A percentile compares a stretch with the other conserved stretches of the same genome.
These are phyloP conservation scores for Osmerus eperlanus DNA, from an alignment of 2,113 vertebrate genomes.

Conservation along the genomic window DNA sequence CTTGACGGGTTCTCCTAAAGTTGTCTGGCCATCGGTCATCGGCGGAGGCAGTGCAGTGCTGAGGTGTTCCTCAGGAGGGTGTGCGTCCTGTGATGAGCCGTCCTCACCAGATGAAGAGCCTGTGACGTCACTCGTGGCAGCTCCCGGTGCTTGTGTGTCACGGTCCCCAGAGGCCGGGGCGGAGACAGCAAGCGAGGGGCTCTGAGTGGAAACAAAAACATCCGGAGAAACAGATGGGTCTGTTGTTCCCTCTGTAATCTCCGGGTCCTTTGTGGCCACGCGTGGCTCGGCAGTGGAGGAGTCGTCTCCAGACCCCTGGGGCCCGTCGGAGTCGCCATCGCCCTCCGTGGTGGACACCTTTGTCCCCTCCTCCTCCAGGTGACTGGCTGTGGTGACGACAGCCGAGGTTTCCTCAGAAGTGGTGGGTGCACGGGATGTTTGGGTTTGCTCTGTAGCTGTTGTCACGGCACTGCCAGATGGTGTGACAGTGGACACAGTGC, in stretches of 20 bases:
- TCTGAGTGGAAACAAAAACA: constrained; percentile 31
- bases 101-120: constrained; percentile 28
- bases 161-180: constrained; percentile 34
- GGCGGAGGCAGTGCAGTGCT: constrained; percentile 25
- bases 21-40: constrained; percentile 19
- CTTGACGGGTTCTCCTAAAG: constrained; percentile 16
- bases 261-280: constrained; percentile 24
- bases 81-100: constrained; percentile 12
- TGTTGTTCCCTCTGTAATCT: constrained; percentile 28
- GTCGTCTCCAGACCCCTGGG: constrained; percentile 27
- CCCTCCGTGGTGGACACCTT: neutral
- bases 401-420: constrained; percentile 12
- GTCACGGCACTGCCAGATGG: constrained; percentile 24
- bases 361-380: constrained; percentile 9
- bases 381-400: constrained; percentile 9
- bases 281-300: constrained; percentile 27
- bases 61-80: constrained; percentile 25
- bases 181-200: constrained; percentile 16
- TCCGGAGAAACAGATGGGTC: constrained; percentile 42
- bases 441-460: constrained; percentile 29
- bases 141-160: constrained; percentile 33
- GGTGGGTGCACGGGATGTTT: constrained; percentile 13
- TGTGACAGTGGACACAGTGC: constrained; percentile 33
- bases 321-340: constrained; percentile 30
- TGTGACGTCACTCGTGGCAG: constrained; percentile 29